phyloP scores from a whole-genome alignment of 2,888 invertebrate species.

The Cephus spinipes region DNA sequence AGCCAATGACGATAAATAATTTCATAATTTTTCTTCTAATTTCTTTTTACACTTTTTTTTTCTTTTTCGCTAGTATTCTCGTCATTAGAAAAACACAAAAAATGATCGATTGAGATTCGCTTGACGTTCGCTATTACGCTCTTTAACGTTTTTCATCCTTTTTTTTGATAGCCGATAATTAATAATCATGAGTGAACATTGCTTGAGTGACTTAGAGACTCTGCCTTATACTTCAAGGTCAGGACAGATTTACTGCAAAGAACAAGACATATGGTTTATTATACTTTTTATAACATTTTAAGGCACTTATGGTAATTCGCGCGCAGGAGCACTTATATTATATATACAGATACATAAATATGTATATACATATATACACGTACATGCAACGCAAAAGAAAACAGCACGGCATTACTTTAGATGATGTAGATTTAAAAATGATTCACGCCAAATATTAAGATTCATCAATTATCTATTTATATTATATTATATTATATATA shows the following conservation, averaged over 20 bases:
- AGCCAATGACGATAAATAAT: not conserved
- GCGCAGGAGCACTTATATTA: not conserved
- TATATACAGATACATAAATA: not conserved
- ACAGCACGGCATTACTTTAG: constrained; percentile 5
- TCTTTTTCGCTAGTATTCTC: not conserved
- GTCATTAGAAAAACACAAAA: not conserved
- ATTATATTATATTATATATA: constrained; percentile 43
- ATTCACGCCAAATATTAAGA: constrained; percentile 59
- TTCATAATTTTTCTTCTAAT: too few relatives aligned
- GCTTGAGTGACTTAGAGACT: not conserved
- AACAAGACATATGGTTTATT: not conserved
- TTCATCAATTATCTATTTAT: constrained; percentile 45
- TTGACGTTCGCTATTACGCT: not conserved
- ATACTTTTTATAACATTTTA: not conserved
- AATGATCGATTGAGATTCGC: not conserved
- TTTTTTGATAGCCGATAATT: not conserved
- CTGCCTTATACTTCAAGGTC: not conserved
- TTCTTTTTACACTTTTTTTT: not conserved
- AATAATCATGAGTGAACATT: not conserved
- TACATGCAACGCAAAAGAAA: not conserved
- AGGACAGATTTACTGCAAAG: not conserved
- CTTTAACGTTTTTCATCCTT: not conserved
- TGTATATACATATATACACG: not conserved
- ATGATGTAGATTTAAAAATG: constrained; percentile 46
- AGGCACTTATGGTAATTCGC: not conserved